Evolutionary conservation across 2,888 invertebrate genomes (phyloP), one percentile per base, ranked within the genome.

Genomic region (Troides helena): DNA sequence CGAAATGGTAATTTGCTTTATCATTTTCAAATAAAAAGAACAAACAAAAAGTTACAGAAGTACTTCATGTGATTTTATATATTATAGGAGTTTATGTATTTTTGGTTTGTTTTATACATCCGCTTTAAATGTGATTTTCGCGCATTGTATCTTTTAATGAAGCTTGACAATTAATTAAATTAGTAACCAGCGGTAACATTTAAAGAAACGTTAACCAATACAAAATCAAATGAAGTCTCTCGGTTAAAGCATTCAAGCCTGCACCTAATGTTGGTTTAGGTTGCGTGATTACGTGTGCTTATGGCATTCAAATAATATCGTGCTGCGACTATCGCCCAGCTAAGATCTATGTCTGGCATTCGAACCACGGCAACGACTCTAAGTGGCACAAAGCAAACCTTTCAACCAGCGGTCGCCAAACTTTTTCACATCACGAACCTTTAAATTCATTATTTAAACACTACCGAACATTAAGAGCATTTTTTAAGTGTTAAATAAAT

Each of bases 231-330:
- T 53, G 18, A 53, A 53, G 7, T 46, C 14, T 46, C 14, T 46
- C n/a, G 18, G 18, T 53, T 53, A 6, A n/a, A 18, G 6, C 18
- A 53, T 53, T 53, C 6, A n/a, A 50, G 8, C n/a, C 61, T 58
- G 65, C 46, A 65, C 56, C 60, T 59, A 63, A 59, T 39, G 23
- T 63, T 59, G 14, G 59, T 62, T 63, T 23, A 65, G 62, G 65
- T 74, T 71, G 74, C 74, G 73, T 73, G 73, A 70, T 73, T 69
- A 67, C 69, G 73, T 71, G 70, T 72, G 68, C 67, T 62, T 69
- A 71, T 70, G 70, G 73, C 69, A 71, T 73, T 73, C 67, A 63
- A 73, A 64, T 69, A 62, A 65, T 71, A 70, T 67, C 62, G 63
- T 63, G 66, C 62, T 69, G 43, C 65, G 30, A 68, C 65, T 72